These are phyloP conservation scores for Thrips palmi DNA, from an alignment of 1,140 invertebrate genomes.

Conservation along the genomic window DNA sequence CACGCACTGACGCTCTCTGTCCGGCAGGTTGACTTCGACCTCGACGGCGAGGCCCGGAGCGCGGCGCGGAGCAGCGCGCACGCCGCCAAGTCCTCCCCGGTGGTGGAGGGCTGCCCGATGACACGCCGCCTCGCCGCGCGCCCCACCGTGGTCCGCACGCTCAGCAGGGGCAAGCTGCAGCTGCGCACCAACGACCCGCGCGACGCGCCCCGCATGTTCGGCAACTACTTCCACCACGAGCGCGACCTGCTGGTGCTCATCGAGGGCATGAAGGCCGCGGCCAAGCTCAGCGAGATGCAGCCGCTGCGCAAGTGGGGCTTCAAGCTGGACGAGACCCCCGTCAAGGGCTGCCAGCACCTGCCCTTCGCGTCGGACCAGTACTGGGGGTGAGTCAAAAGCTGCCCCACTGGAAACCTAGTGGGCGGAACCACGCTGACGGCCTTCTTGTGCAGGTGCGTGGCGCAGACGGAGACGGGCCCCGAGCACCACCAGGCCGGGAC, in stretches of 20 bases:
- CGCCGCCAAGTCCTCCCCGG: no score
- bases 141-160: conserved; percentile 20
- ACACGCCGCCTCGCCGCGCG: no score
- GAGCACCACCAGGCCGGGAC: conserved; percentile 37
- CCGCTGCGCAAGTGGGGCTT: conserved; percentile 18
- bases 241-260: conserved; percentile 25
- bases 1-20: no score
- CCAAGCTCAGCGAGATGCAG: conserved; percentile 19
- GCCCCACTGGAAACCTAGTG: no score
- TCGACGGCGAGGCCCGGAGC: no score
- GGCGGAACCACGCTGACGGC: no score
- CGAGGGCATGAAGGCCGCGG: conserved; percentile 25
- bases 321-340: conserved; percentile 8
- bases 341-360: conserved; percentile 19
- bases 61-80: no score
- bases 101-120: no score
- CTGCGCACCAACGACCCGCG: conserved; percentile 28
- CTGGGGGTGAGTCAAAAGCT: conserved; percentile 26
- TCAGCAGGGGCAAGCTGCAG: conserved; percentile 24
- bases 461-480: conserved; percentile 25
- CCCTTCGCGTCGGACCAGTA: conserved; percentile 28
- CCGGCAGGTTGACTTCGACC: no score
- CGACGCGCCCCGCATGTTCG: conserved; percentile 34
- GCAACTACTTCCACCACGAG: conserved; percentile 31
- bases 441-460: no score